phyloP scores from a whole-genome alignment of 2,113 vertebrate genomes.

The Hippoglossus stenolepis region DNA sequence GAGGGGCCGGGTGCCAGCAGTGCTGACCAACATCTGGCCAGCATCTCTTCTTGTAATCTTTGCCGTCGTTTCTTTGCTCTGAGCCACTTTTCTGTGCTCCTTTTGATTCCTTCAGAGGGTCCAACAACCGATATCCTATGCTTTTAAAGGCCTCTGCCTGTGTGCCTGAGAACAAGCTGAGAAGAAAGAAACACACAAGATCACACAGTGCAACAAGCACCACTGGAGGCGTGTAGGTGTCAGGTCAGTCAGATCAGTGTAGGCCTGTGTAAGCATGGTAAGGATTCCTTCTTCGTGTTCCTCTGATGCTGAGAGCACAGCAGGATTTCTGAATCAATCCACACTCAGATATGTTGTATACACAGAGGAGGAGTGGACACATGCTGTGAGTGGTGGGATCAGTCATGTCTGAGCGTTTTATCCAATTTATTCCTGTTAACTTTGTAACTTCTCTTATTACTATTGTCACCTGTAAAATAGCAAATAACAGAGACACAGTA shows the following conservation, averaged over 20 bases:
- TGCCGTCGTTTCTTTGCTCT: constrained; percentile 25
- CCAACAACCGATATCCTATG: not conserved
- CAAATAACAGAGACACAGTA: constrained; percentile 2
- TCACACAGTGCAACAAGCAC: constrained; percentile 4
- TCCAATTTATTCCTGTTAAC: constrained; percentile 14
- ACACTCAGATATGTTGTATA: constrained; percentile 28
- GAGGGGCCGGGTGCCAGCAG: constrained; percentile 31
- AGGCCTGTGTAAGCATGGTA: constrained; percentile 23
- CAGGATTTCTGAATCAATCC: constrained; percentile 34
- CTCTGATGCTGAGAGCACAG: constrained; percentile 27
- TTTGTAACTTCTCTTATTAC: not conserved
- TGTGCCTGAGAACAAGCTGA: constrained; percentile 9
- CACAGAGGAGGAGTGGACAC: constrained; percentile 28
- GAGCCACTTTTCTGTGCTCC: not conserved
- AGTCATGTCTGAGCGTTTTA: not conserved
- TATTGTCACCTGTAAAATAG: constrained; percentile 4
- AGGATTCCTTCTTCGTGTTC: constrained; percentile 29
- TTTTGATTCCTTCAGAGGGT: constrained; percentile 10
- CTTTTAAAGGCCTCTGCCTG: constrained; percentile 7
- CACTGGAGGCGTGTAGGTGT: not conserved
- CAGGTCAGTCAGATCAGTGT: constrained; percentile 32
- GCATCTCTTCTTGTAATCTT: constrained; percentile 31
- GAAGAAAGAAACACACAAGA: constrained; percentile 12
- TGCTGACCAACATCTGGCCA: constrained; percentile 54
- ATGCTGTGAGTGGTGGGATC: constrained; percentile 37